A percentile compares a stretch with the other conserved stretches of the same genome.
phyloP scores from a whole-genome alignment of 1,140 invertebrate genomes.

The Kradibia gibbosae region DNA sequence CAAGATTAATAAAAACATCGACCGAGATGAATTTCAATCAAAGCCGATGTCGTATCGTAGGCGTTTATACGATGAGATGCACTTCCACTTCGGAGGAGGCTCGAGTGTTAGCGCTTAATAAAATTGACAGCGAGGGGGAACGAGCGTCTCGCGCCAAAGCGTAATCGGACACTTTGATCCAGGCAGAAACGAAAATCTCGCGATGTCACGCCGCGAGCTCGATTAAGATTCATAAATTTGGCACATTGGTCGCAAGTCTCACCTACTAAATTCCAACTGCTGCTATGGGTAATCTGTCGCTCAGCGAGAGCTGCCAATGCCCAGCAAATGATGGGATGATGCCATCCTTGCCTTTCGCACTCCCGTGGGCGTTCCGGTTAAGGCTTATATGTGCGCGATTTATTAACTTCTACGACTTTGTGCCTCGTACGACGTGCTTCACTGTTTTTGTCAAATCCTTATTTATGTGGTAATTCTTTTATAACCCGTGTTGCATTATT shows the following conservation, averaged over 20 bases:
- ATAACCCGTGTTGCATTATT: too few species aligned
- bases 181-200: neutral
- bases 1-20: too few species aligned
- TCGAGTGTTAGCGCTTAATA: too few species aligned
- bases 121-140: neutral
- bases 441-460: too few species aligned
- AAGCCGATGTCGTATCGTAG: too few species aligned
- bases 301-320: neutral
- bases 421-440: neutral
- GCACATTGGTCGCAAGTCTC: neutral
- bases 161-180: constrained; percentile 45
- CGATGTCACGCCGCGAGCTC: constrained; percentile 10
- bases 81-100: too few species aligned
- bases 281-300: neutral
- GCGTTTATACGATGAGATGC: too few species aligned
- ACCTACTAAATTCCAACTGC: constrained; percentile 7
- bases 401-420: neutral
- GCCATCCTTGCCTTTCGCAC: neutral
- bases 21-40: too few species aligned
- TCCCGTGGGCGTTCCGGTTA: neutral
- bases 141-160: neutral
- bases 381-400: neutral
- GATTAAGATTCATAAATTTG: constrained; percentile 50
- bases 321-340: constrained; percentile 35
- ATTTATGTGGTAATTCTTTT: too few species aligned